These are phyloP conservation scores for Euleptes europaea DNA, from an alignment of 2,113 vertebrate species.

Conservation along the genomic window DNA sequence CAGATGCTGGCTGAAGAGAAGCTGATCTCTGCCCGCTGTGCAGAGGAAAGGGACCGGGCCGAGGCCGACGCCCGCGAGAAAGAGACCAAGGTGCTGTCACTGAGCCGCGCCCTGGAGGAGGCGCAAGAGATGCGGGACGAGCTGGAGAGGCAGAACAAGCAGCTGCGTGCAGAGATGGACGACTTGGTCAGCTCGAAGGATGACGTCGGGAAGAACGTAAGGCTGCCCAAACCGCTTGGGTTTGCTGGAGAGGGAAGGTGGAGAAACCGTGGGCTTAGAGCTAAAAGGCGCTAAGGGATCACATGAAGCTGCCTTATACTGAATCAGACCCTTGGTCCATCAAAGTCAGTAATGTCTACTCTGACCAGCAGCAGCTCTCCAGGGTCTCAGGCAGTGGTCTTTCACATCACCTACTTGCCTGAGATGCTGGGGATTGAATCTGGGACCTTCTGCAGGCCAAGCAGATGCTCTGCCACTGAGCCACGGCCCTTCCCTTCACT, in stretches of 20 bases:
- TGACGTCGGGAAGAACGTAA: constrained; percentile 89
- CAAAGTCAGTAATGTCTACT: no score
- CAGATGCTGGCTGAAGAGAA: constrained; percentile 92
- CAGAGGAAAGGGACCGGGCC: constrained; percentile 84
- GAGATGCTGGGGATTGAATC: no score
- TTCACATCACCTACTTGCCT: no score
- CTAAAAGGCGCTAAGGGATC: no score
- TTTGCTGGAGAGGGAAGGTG: rapidly evolving
- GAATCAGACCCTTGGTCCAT: no score
- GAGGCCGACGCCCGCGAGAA: constrained; percentile 89
- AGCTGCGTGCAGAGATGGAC: constrained; percentile 86
- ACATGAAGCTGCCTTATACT: no score
- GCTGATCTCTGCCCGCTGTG: constrained; percentile 79
- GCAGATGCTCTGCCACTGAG: no score
- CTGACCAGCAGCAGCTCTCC: no score
- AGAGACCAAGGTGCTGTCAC: constrained; percentile 82
- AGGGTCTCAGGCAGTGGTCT: no score
- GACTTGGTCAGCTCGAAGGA: constrained; percentile 90
- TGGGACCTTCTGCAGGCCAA: no score
- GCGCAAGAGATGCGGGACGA: constrained; percentile 83
- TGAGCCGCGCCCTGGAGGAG: constrained; percentile 84
- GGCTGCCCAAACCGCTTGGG: background rate
- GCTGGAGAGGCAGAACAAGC: constrained; percentile 86
- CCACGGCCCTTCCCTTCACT: no score
- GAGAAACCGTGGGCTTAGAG: rapidly evolving